These are phyloP conservation scores for Molanna angustata DNA, from an alignment of 2,888 invertebrate species.

Conservation along the genomic window DNA sequence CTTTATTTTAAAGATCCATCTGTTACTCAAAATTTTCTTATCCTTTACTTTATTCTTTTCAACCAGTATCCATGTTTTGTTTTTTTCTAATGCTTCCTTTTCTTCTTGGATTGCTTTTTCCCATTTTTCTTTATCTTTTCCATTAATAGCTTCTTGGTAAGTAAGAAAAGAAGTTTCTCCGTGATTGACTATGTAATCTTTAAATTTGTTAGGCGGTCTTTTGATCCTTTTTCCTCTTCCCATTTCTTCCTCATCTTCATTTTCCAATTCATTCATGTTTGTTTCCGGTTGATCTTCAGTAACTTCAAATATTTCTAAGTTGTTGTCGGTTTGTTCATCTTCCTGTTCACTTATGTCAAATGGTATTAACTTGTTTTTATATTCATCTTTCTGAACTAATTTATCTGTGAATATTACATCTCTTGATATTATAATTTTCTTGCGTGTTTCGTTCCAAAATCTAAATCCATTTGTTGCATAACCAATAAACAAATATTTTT, in stretches of 20 bases:
- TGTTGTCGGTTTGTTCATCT: not conserved
- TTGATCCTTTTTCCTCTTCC: not conserved
- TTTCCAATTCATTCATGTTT: not conserved
- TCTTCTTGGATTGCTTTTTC: not conserved
- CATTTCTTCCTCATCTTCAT: not conserved
- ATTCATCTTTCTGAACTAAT: too few species aligned
- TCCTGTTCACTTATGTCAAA: not conserved
- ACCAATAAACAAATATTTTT: not conserved
- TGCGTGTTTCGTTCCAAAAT: not conserved
- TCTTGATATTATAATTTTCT: not conserved
- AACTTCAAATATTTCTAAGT: not conserved
- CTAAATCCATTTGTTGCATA: not conserved
- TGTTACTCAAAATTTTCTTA: not conserved
- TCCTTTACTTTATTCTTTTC: not conserved
- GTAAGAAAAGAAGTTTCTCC: not conserved
- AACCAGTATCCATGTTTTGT: conserved; percentile 1
- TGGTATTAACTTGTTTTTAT: not conserved
- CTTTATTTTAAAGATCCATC: not conserved
- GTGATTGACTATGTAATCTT: too few species aligned
- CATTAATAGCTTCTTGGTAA: conserved; percentile 1
- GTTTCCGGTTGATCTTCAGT: not conserved
- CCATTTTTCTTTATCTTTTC: not conserved
- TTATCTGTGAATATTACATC: not conserved
- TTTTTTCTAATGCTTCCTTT: not conserved
- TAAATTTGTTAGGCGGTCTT: not conserved